phyloP scores from a whole-genome alignment of 2,888 invertebrate species.

The Lochmaea crataegi region DNA sequence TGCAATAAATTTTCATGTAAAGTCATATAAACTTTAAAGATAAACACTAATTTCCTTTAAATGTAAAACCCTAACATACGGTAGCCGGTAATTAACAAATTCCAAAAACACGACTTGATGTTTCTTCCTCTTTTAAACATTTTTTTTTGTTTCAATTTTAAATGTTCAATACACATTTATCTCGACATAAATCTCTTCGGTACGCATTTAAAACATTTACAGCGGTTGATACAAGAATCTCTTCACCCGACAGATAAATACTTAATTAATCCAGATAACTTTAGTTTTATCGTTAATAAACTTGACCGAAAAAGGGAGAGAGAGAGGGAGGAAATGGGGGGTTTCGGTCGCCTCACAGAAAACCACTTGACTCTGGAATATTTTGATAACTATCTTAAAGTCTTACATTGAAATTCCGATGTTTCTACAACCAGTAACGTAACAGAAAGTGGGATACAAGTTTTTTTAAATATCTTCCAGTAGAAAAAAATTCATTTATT shows the following conservation, averaged over 20 bases:
- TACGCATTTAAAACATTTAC: not conserved
- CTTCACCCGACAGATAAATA: constrained; percentile 7
- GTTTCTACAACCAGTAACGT: not conserved
- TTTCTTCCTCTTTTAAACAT: not conserved
- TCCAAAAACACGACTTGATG: not conserved
- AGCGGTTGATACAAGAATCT: constrained; percentile 12
- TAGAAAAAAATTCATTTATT: too few species aligned
- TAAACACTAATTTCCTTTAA: not conserved
- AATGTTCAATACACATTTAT: constrained; percentile 1
- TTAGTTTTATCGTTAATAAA: constrained; percentile 29
- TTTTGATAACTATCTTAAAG: constrained; percentile 31
- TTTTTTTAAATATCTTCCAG: not conserved
- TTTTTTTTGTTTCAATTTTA: not conserved
- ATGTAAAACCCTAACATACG: not conserved
- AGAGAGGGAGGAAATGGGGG: not conserved
- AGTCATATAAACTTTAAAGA: not conserved
- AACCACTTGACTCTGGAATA: constrained; percentile 14
- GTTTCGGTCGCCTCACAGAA: not conserved
- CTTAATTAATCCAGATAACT: constrained; percentile 34
- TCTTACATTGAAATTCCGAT: constrained; percentile 26
- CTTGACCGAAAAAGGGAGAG: constrained; percentile 17
- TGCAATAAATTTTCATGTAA: not conserved
- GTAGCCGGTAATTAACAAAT: not conserved
- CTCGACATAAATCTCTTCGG: constrained; percentile 6
- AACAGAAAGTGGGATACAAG: not conserved